Evolutionary conservation across 2,888 invertebrate species (phyloP), one percentile per base, ranked within the genome.

Genomic region (Anorthoa munda): DNA sequence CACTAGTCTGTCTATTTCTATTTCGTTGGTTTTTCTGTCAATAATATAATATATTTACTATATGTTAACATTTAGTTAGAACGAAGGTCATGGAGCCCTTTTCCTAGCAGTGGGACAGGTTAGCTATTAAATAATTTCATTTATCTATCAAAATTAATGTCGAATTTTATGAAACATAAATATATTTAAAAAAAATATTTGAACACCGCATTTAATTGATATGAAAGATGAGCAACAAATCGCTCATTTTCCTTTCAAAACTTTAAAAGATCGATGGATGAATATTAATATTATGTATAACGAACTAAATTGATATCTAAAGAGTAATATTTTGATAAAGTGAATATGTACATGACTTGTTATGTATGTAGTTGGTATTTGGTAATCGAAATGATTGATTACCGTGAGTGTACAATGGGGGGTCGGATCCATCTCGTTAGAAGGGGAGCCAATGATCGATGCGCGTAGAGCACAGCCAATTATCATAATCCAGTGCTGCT

Each of bases 361-460:
- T 78, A 79, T 82, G 66, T 75, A 75, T 75, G 76, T 77, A 80
- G 79, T 79, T 75, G 70, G 77, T 78, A 81, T 84, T 86, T 75
- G 73, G 80, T 83, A 75, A 82, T 82, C 73, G 75, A 87, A 80
- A 86, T 88, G 88, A 88, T 88, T 88, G 88, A 88, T 88, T 85
- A 83, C 81, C 68, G 61, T 66, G 82, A 79, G 83, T 75, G 75
- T 81, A 86, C 79, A 87, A 81, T 76, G 68, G 80, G 79, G 80
- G 82, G 72, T 80, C 60, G 77, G 77, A 79, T 79, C 79, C 79
- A 87, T 87, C 81, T 84, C 80, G 63, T 53, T 78, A 75, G 71
- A 63, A 77, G 83, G 81, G 84, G 84, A 83, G 77, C 76, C 83
- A 79, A 79, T 89, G 89, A 89, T 89, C 88, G 89, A 89, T 89